Evolutionary conservation across 2,797 vertebrate genomes (phyloP).

Genomic region (Poeciliopsis gracilis): DNA sequence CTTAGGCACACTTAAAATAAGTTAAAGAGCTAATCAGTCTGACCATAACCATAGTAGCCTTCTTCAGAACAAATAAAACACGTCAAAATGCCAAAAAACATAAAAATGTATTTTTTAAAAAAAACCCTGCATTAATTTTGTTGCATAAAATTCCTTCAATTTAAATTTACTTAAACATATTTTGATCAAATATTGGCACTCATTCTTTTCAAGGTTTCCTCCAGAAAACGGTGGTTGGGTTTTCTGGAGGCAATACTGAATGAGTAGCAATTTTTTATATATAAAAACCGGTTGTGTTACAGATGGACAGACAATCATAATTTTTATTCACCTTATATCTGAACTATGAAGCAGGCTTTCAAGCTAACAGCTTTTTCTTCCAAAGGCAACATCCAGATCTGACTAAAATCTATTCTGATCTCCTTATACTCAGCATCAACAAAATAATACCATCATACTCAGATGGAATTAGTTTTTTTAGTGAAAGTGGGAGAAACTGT

Average conservation of each 20-base stretch:
- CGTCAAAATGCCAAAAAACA: background rate
- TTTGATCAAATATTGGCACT: background rate
- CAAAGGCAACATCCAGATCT: background rate
- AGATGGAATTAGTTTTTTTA: background rate
- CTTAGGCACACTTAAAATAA: background rate
- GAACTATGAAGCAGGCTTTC: background rate
- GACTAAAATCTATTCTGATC: background rate
- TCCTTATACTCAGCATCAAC: background rate
- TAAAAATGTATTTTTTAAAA: background rate
- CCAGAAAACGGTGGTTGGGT: no score
- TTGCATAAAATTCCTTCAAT: background rate
- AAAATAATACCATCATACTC: background rate
- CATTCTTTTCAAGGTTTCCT: background rate
- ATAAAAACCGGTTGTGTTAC: background rate
- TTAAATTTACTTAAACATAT: background rate
- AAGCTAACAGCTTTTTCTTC: background rate
- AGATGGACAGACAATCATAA: background rate
- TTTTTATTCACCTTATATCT: background rate
- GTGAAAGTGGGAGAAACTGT: background rate
- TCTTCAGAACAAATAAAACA: background rate
- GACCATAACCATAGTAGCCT: background rate
- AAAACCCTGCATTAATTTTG: background rate
- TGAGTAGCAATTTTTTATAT: background rate
- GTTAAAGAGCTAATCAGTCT: background rate
- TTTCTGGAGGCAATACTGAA: background rate